Evolutionary conservation across 2,888 invertebrate species (phyloP).

Genomic region (Tineola bisselliella): DNA sequence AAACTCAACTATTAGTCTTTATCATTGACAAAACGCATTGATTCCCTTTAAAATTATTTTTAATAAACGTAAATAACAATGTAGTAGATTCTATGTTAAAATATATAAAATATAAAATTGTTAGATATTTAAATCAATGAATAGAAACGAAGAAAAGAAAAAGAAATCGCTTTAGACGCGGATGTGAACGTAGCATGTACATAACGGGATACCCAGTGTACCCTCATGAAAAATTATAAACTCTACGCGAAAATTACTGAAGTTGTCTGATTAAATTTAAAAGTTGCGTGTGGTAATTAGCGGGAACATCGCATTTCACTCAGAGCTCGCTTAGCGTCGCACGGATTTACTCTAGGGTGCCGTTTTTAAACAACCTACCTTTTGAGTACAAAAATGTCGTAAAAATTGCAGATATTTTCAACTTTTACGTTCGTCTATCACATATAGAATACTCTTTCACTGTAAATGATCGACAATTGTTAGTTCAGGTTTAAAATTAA

Average conservation of each 20-base stretch:
- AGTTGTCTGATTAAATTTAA: conserved; percentile 66
- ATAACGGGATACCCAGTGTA: conserved; percentile 1
- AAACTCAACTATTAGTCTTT: no score
- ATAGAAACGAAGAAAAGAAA: background rate
- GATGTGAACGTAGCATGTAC: background rate
- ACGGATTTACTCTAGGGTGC: conserved; percentile 26
- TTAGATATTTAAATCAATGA: no score
- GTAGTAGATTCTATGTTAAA: no score
- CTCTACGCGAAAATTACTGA: conserved; percentile 46
- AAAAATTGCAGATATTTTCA: background rate
- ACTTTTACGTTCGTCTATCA: background rate
- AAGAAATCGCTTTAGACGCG: no score
- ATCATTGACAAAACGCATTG: no score
- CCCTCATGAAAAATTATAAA: conserved; percentile 58
- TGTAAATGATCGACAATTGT: no score
- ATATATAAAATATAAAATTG: no score
- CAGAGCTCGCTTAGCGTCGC: conserved; percentile 38
- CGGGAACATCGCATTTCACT: conserved; percentile 62
- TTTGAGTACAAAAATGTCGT: conserved; percentile 18
- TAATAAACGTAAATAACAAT: no score
- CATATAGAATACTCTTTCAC: no score
- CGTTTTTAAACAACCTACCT: conserved; percentile 23
- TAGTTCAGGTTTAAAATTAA: no score
- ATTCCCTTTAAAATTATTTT: no score
- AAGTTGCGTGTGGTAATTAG: conserved; percentile 60